phyloP scores from a whole-genome alignment of 2,888 invertebrate genomes.

The Keiferia lycopersicella region DNA sequence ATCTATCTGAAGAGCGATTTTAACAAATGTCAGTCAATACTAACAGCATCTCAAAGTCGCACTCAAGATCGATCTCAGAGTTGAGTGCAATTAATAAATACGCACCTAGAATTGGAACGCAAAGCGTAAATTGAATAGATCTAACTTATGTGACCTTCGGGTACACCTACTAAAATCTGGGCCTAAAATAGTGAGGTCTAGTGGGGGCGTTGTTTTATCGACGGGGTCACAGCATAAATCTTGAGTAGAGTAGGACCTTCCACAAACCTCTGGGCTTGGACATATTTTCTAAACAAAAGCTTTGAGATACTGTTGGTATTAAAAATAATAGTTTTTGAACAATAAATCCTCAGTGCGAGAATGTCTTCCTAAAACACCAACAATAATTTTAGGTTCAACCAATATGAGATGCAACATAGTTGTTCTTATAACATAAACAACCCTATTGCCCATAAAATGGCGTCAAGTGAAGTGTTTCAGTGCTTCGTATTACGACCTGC shows the following conservation, averaged over 20 bases:
- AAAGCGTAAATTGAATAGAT: not conserved
- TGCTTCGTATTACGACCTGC: slow-evolving; percentile 4
- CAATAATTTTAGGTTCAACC: not conserved
- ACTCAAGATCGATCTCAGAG: too few relatives aligned
- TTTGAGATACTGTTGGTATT: too few relatives aligned
- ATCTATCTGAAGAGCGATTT: too few relatives aligned
- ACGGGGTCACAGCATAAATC: slow-evolving; percentile 68
- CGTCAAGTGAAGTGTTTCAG: slow-evolving; percentile 4
- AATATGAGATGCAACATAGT: not conserved
- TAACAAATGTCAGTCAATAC: too few relatives aligned
- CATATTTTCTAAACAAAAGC: slow-evolving; percentile 51
- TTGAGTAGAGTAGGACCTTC: slow-evolving; percentile 47
- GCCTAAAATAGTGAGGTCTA: slow-evolving; percentile 41
- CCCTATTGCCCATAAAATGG: slow-evolving; percentile 1
- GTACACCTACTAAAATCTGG: not conserved
- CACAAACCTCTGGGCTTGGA: slow-evolving; percentile 46
- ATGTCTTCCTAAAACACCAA: not conserved
- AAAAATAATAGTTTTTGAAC: too few relatives aligned
- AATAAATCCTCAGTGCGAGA: too few relatives aligned
- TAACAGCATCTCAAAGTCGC: too few relatives aligned
- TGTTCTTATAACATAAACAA: not conserved
- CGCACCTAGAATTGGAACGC: too few relatives aligned
- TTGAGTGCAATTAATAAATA: too few relatives aligned
- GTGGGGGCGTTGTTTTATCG: slow-evolving; percentile 66
- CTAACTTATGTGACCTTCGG: not conserved